Evolutionary conservation across 2,113 vertebrate genomes (phyloP), one percentile per base, ranked within the genome.

Genomic region (Phyllopteryx taeniolatus): DNA sequence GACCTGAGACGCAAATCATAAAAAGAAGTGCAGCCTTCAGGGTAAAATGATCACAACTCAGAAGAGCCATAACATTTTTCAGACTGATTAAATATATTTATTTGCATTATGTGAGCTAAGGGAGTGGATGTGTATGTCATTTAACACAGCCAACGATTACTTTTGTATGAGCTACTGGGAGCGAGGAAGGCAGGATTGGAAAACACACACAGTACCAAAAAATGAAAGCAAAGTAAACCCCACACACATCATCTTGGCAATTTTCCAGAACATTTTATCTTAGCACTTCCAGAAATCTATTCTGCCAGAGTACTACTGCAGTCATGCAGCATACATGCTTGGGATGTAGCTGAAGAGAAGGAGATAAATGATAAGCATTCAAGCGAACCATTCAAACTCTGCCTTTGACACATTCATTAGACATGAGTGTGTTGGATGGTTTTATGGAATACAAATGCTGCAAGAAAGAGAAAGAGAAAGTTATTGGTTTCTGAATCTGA

Each of bases 341-440:
- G 70, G 67, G 78, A 86, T 82, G 75, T 70, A 62, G 27, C 27
- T 20, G 63, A 56, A 66, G 67, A 89, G 80, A 84, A 73, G 69
- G 7, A 73, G 35, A 70, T 66, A 61, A 72, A 83, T 78, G 65
- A 59, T 54, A 27, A 72, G 78, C 76, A 82, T 70, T 86, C 74
- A 79, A 47, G 59, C 57, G 43, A 68, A 47, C 60, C 62, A 42
- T 62, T 65, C 35, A 53, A 75, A 66, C 71, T 49, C 56, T 68
- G 68, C 66, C 51, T 75, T 56, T 72, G 78, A 79, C 66, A 73
- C 62, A 79, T 77, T 70, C 66, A 77, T 81, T 76, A 69, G 35
- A 74, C 73, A 79, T 68, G 75, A 76, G 53, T 22, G 3, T 19
- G 44, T 20, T 22, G 35, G 59, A 47, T 33, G 42, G 33, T 72